phyloP scores from a whole-genome alignment of 1,140 invertebrate species.

The Eupristina koningsbergeri region DNA sequence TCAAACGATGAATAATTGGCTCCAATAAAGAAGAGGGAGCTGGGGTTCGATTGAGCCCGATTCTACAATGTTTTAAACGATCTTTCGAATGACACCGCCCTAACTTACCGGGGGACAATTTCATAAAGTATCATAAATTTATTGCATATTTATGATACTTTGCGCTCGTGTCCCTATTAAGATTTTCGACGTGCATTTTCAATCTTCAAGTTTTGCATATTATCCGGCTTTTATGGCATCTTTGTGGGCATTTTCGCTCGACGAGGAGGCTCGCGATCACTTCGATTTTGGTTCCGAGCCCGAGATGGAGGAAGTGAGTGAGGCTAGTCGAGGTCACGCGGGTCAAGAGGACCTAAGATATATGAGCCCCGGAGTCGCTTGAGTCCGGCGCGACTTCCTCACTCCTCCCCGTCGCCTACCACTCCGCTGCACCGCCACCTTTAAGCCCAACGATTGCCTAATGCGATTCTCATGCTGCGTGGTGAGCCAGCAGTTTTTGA shows the following conservation, averaged over 20 bases:
- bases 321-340: conserved; percentile 6
- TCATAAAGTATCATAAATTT: conserved; percentile 2
- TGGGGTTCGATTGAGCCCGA: neutral
- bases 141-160: neutral
- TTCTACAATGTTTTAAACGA: neutral
- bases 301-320: neutral
- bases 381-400: conserved; percentile 3
- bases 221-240: neutral
- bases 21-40: neutral
- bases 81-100: neutral
- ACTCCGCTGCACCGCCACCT: neutral
- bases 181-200: neutral
- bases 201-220: neutral
- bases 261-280: too few relatives aligned
- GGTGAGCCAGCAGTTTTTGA: conserved; percentile 34
- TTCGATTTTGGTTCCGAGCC: too few relatives aligned
- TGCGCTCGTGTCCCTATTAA: neutral
- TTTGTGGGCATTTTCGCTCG: too few relatives aligned
- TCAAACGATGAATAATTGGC: conserved; percentile 11
- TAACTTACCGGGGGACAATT: neutral
- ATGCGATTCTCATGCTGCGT: conserved; percentile 48
- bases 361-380: neutral
- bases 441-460: conserved; percentile 22
- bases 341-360: neutral
- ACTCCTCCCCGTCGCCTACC: neutral